A percentile compares a stretch with the other conserved stretches of the same genome.
Evolutionary conservation across 1,140 invertebrate species (phyloP).

Genomic region (Rhyacophila brunnea): DNA sequence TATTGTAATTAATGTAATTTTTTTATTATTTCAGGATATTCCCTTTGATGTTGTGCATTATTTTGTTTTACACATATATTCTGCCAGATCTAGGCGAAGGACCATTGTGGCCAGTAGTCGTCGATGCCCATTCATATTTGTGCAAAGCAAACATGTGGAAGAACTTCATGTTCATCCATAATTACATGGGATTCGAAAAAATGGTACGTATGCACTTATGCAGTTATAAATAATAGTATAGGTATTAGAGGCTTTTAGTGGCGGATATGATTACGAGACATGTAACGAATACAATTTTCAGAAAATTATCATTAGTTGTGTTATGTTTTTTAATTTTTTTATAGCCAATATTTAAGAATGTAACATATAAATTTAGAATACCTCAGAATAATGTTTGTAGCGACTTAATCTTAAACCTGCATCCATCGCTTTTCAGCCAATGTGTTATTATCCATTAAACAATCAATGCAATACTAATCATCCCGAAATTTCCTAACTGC

Average conservation of each 20-base stretch:
- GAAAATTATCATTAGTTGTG: background rate
- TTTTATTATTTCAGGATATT: slow-evolving; percentile 51
- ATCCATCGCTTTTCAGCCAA: too few species aligned
- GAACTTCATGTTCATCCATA: slow-evolving; percentile 62
- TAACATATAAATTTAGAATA: too few species aligned
- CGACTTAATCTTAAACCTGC: too few species aligned
- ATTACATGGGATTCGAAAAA: slow-evolving; percentile 62
- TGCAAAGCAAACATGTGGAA: slow-evolving; percentile 63
- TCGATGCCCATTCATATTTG: slow-evolving; percentile 59
- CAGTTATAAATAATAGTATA: background rate
- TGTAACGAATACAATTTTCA: too few species aligned
- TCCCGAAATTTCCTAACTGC: too few species aligned
- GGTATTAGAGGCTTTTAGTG: too few species aligned
- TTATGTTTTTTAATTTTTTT: too few species aligned
- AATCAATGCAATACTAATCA: too few species aligned
- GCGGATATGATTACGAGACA: too few species aligned
- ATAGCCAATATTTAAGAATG: too few species aligned
- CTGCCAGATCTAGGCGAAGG: slow-evolving; percentile 59
- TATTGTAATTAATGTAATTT: background rate
- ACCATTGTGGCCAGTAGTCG: slow-evolving; percentile 62
- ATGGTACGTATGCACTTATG: slow-evolving; percentile 49
- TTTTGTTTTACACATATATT: slow-evolving; percentile 65
- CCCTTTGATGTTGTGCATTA: slow-evolving; percentile 58
- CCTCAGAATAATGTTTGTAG: too few species aligned
- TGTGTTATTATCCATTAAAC: too few species aligned